Conservation (phyloP, 1,140 invertebrate genomes). For the Sycobia sp. region DNA sequence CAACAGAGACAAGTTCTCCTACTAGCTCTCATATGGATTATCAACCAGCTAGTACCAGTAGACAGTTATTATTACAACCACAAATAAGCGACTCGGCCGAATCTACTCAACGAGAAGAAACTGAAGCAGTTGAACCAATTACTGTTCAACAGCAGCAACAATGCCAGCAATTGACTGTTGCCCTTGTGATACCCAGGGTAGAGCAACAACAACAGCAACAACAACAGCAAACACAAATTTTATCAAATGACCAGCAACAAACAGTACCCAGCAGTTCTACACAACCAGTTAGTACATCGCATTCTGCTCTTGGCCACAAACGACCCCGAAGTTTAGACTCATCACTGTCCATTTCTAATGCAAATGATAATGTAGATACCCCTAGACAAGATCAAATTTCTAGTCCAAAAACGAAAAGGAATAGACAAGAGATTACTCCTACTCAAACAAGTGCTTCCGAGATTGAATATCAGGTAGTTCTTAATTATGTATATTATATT, state of each 20-base stretch:
- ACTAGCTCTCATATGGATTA: slow-evolving; percentile 63
- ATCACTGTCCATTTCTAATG: slow-evolving; percentile 60
- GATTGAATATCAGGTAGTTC: slow-evolving; percentile 57
- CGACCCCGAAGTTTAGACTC: slow-evolving; percentile 65
- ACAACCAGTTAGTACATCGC: slow-evolving; percentile 67
- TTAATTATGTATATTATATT: too few species aligned
- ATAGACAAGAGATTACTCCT: slow-evolving; percentile 47
- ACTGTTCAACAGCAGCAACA: slow-evolving; percentile 45
- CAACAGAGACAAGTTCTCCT: slow-evolving; percentile 62
- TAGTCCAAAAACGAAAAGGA: slow-evolving; percentile 55
- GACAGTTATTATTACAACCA: slow-evolving; percentile 55
- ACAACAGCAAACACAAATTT: slow-evolving; percentile 56
- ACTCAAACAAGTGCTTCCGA: slow-evolving; percentile 55
- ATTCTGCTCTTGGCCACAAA: slow-evolving; percentile 63
- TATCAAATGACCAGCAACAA: slow-evolving; percentile 62
- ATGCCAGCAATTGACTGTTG: slow-evolving; percentile 69
- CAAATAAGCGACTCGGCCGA: slow-evolving; percentile 57
- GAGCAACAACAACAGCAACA: slow-evolving; percentile 64
- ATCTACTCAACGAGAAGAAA: slow-evolving; percentile 58
- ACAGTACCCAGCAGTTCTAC: slow-evolving; percentile 64
- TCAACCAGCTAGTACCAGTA: slow-evolving; percentile 57
- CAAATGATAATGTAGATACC: slow-evolving; percentile 61
- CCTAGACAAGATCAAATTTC: slow-evolving; percentile 50
- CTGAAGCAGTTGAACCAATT: slow-evolving; percentile 56
- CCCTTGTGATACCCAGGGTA: slow-evolving; percentile 74